Base-by-base conservation (phyloP, 2,113 vertebrate genomes). In the Heliornis fulica region DNA sequence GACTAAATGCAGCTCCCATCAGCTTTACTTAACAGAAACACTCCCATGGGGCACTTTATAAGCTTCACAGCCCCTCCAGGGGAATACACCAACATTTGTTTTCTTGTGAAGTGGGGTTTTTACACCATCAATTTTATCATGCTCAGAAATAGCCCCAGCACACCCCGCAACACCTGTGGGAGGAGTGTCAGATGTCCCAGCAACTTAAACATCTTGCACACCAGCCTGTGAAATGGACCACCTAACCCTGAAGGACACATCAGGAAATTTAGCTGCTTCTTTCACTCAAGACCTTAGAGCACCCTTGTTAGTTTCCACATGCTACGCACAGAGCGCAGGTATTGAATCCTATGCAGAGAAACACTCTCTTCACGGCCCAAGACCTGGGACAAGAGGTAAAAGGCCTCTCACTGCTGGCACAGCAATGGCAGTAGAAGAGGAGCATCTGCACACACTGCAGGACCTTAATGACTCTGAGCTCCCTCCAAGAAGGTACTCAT, bases 301-400 rank as follows among this genome's bases (percentile, higher is more conserved):
- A 38, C 9, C 8, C 29, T 25, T 61, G 19, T 10, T 13, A 25
- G 29, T 25, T 40, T n/a, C 40, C 3, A 13, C 1, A 16, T 4
- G 8, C n/a, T 31, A 41, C 21, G 6, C 10, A 16, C 45, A 77
- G 7, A 1, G 22, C 92, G 40, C 14, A 61, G 38, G 14, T 21
- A 20, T 0, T 7, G 8, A 70, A 74, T 0, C 31, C 5, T 2
- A 18, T 3, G 3, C 8, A 7, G 28, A 68, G 21, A 78, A 90
- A 28, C 5, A 22, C 5, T 29, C 43, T 22, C 54, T 36, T 28
- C 68, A 10, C 15, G 32, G 60, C 20, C 72, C n/a, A n/a, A 34
- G 13, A 21, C 38, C 26, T 29, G 75, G 38, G 50, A 84, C n/a
- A 29, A 6, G 1, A 60, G 21, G 38, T 8, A 40, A 50, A 48